phyloP scores from a whole-genome alignment of 2,888 invertebrate genomes.

The Drosophila merina region DNA sequence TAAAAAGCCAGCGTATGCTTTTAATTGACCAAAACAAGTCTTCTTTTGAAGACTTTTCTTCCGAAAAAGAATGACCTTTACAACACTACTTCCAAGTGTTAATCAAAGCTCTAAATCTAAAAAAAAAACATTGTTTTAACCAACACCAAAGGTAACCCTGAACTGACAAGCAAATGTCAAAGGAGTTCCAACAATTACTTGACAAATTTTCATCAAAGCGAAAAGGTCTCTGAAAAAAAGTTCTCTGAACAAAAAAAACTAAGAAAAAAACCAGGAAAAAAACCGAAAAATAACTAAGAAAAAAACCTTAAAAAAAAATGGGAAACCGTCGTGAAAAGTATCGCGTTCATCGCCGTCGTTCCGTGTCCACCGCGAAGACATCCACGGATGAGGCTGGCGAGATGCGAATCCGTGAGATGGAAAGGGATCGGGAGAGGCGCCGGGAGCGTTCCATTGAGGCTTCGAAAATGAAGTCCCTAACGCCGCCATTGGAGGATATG shows the following conservation, averaged over 20 bases:
- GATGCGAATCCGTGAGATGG: not conserved
- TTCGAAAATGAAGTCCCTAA: not conserved
- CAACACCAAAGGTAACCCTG: not conserved
- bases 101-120: no score
- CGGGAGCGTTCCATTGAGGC: not conserved
- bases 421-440: not conserved
- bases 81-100: no score
- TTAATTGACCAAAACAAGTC: conserved; percentile 65
- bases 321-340: not conserved
- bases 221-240: not conserved
- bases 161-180: not conserved
- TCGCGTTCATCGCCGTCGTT: no score
- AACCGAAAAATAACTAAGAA: no score
- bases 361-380: no score
- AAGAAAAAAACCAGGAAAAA: no score
- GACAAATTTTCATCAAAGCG: not conserved
- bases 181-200: not conserved
- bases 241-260: not conserved
- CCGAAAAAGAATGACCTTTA: no score
- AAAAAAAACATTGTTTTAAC: no score
- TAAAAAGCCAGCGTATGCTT: conserved; percentile 56
- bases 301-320: not conserved
- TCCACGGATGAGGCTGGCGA: not conserved
- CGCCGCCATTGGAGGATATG: no score
- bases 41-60: no score